Conservation (phyloP, 2,797 vertebrate species). For the Bryconaethiops microstoma region DNA sequence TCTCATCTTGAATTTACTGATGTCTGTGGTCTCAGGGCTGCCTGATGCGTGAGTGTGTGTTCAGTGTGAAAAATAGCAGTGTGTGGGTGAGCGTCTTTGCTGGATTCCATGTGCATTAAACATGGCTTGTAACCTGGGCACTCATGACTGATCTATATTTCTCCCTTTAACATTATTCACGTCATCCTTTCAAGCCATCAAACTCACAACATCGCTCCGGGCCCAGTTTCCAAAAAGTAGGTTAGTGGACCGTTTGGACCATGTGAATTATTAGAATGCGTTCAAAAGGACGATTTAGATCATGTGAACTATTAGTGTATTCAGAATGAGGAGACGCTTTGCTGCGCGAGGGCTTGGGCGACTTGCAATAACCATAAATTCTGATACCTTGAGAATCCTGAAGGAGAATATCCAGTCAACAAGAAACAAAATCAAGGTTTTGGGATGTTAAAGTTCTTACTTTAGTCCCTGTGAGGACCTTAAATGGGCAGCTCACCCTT, state of each 20-base stretch:
- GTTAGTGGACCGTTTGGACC: neutral
- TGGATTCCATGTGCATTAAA: neutral
- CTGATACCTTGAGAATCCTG: too few species aligned
- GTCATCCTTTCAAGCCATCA: neutral
- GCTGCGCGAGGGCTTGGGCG: too few species aligned
- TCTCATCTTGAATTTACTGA: constrained; percentile 3
- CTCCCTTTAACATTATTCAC: neutral
- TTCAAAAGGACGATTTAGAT: neutral
- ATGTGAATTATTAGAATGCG: neutral
- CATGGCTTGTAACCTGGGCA: neutral
- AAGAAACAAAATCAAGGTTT: too few species aligned
- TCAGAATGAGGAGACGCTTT: too few species aligned
- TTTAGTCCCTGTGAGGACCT: too few species aligned
- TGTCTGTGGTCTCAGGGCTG: neutral
- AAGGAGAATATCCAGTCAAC: too few species aligned
- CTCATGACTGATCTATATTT: constrained; percentile 8
- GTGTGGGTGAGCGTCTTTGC: neutral
- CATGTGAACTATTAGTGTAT: too few species aligned
- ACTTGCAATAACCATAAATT: too few species aligned
- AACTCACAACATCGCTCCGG: neutral
- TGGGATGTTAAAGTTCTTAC: too few species aligned
- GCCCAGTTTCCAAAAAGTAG: neutral
- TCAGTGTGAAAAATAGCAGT: neutral
- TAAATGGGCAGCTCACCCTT: too few species aligned
- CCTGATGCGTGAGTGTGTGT: neutral